phyloP scores from a whole-genome alignment of 2,888 invertebrate species.

The Junonia oenone region DNA sequence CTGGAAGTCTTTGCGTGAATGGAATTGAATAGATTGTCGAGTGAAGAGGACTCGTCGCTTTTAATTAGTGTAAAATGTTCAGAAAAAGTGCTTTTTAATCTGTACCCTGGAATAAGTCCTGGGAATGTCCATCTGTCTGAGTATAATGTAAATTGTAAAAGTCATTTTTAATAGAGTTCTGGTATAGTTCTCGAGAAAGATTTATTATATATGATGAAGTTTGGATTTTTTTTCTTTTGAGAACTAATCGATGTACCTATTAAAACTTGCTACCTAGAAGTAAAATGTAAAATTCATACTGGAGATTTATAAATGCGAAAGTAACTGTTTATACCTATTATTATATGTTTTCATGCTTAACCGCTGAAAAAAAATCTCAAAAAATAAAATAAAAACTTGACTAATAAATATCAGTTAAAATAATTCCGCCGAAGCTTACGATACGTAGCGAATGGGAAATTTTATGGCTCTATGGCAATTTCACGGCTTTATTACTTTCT shows the following conservation, averaged over 20 bases:
- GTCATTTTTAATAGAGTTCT: no score
- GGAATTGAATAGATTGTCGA: no score
- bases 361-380: no score
- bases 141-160: neutral
- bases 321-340: no score
- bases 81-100: neutral
- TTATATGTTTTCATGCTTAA: no score
- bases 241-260: no score
- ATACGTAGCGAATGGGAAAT: constrained; percentile 1
- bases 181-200: neutral
- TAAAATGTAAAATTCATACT: no score
- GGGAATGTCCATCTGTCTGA: neutral
- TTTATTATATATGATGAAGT: no score
- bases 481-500: neutral
- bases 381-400: no score
- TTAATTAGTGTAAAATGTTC: neutral
- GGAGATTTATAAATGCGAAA: no score
- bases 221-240: no score
- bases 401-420: constrained; percentile 8
- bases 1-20: neutral
- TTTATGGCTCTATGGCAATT: constrained; percentile 7
- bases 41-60: neutral
- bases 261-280: no score
- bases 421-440: constrained; percentile 1
- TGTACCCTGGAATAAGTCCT: neutral